Evolutionary conservation across 2,888 invertebrate species (phyloP).

Genomic region (Blastobasis lacticolella): DNA sequence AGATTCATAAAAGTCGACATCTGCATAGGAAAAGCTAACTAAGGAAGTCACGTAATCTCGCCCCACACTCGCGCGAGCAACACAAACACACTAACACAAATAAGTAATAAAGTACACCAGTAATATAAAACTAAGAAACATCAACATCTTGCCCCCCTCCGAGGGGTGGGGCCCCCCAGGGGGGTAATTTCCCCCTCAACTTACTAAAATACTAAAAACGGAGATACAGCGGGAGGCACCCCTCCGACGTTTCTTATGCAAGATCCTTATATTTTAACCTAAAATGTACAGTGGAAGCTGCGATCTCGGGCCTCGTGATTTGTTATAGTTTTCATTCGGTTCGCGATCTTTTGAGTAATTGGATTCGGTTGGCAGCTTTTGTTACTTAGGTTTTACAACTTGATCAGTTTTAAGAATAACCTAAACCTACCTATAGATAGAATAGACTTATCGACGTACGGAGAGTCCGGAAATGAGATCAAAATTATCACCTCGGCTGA

Average conservation of each 20-base stretch:
- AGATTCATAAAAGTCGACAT: slow-evolving; percentile 42
- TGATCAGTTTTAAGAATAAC: too few species aligned
- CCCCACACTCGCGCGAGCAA: slow-evolving; percentile 31
- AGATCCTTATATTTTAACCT: slow-evolving; percentile 74
- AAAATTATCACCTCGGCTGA: too few species aligned
- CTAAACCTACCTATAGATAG: too few species aligned
- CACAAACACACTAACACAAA: slow-evolving; percentile 59
- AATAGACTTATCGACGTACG: too few species aligned
- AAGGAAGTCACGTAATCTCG: slow-evolving; percentile 29
- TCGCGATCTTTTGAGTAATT: too few species aligned
- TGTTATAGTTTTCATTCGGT: slow-evolving; percentile 12
- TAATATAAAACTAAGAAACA: slow-evolving; percentile 76
- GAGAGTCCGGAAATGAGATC: too few species aligned
- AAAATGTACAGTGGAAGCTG: slow-evolving; percentile 45
- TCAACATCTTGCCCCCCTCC: slow-evolving; percentile 57
- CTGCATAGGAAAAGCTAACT: slow-evolving; percentile 52
- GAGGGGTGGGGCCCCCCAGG: slow-evolving; percentile 32
- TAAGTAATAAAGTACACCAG: slow-evolving; percentile 71
- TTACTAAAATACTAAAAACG: slow-evolving; percentile 76
- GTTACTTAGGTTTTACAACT: too few species aligned
- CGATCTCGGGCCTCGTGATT: slow-evolving; percentile 25
- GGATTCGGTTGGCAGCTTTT: too few species aligned
- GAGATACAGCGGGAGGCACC: slow-evolving; percentile 60
- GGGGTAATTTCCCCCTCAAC: slow-evolving; percentile 69
- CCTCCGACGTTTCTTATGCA: slow-evolving; percentile 69